Evolutionary conservation across 2,888 invertebrate species (phyloP), one percentile per base, ranked within the genome.

Genomic region (Nephrotoma appendiculata): DNA sequence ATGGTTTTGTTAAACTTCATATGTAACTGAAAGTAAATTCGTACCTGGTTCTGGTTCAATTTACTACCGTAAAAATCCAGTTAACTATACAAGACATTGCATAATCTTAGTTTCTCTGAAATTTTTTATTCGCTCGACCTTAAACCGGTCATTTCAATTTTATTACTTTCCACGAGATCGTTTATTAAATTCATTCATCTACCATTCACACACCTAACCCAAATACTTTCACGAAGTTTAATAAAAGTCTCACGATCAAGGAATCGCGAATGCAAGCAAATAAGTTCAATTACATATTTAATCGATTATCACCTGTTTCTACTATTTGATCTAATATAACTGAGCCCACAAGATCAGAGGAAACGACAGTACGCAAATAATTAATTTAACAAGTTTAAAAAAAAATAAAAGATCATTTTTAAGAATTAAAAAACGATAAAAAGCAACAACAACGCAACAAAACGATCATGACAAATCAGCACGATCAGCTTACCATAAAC

Each of bases 391-490:
- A 41, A 48, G 19, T 9, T 11, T 15, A 15, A 6, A 19, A 57
- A 9, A 15, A 7, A 57, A 19, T 4, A 31, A 71, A 19, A 71
- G 11, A 31, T 57, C 15, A 15, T 57, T 57, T 15, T 57, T 57
- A 71, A 71, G 31, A 71, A 71, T 71, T 71, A 71, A 71, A 71
- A 71, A 31, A 71, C 71, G 71, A 71, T 71, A 71, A 41, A 84
- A 83, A 41, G 31, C 83, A 83, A 83, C 9, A 83, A 83, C 41
- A 41, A 83, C 83, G 12, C 6, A 84, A 42, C 84, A 84, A 84
- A 84, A 41, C 41, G 43, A 84, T 84, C 84, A 84, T 84, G 84
- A 84, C 84, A 84, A 84, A 84, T 84, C 84, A 84, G 43, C 84
- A 84, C 84, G 84, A 84, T 84, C 84, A 84, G n/a, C 84, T 42